These are phyloP conservation scores for Hermetia illucens DNA, from an alignment of 1,140 invertebrate genomes.

Conservation along the genomic window DNA sequence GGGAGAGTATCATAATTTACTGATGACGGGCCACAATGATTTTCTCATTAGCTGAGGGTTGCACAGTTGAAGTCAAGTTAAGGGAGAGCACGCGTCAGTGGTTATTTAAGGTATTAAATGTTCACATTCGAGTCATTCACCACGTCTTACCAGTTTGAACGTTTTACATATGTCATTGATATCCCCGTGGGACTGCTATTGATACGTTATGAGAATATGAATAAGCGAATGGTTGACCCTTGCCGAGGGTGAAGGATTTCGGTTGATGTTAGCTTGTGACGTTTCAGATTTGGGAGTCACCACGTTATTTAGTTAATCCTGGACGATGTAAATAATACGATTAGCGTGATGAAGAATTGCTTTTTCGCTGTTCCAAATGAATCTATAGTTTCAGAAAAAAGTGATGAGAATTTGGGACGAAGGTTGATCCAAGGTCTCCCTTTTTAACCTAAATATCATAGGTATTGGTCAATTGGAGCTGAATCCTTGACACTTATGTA, in stretches of 20 bases:
- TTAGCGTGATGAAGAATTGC: slow-evolving; percentile 28
- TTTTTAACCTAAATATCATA: no score
- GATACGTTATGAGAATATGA: neutral
- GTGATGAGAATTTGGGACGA: no score
- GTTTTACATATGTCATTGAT: slow-evolving; percentile 32
- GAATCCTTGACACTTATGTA: no score
- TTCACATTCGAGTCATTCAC: no score
- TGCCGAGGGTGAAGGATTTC: neutral
- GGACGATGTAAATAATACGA: slow-evolving; percentile 33
- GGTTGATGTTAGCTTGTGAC: neutral
- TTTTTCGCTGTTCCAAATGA: no score
- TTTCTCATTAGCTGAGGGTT: no score
- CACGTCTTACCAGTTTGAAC: slow-evolving; percentile 16
- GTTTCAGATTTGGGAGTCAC: neutral
- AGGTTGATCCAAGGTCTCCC: no score
- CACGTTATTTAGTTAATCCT: slow-evolving; percentile 24
- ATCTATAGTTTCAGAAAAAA: no score
- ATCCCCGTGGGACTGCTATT: slow-evolving; percentile 29
- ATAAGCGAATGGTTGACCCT: slow-evolving; percentile 8
- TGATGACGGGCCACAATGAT: no score
- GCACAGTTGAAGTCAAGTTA: no score
- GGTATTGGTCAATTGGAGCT: no score
- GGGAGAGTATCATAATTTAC: no score
- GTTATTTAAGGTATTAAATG: slow-evolving; percentile 18
- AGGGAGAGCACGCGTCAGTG: slow-evolving; percentile 16